Evolutionary conservation across 1,140 invertebrate species (phyloP).

Genomic region (Drosophila ironensis): DNA sequence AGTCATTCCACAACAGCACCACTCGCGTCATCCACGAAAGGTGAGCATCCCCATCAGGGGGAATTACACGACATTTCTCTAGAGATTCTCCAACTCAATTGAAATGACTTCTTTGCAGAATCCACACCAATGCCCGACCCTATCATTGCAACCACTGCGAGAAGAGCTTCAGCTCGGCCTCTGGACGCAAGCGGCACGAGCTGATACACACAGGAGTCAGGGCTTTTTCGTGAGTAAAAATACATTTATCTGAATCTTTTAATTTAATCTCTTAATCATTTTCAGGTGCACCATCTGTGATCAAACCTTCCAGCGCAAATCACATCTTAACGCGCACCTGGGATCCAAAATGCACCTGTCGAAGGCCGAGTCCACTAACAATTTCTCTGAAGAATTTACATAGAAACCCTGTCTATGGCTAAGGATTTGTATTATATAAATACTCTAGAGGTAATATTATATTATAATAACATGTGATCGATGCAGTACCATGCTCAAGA

Average conservation of each 20-base stretch:
- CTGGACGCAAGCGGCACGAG: conserved; percentile 54
- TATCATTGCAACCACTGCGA: conserved; percentile 42
- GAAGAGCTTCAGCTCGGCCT: conserved; percentile 53
- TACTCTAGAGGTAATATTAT: no score
- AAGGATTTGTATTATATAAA: no score
- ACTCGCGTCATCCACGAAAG: conserved; percentile 55
- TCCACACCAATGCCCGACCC: conserved; percentile 53
- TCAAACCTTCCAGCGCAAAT: conserved; percentile 60
- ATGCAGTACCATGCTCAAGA: no score
- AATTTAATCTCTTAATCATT: background rate
- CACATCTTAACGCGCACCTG: conserved; percentile 57
- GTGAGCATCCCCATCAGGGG: no score
- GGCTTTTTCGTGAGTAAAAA: conserved; percentile 42
- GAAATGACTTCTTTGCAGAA: conserved; percentile 8
- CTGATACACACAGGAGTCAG: conserved; percentile 52
- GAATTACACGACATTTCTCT: no score
- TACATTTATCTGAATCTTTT: background rate
- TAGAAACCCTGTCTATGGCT: no score
- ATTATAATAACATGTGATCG: no score
- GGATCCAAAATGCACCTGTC: conserved; percentile 41
- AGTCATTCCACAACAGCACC: conserved; percentile 60
- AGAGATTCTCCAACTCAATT: background rate
- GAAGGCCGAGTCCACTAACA: background rate
- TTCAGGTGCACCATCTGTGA: conserved; percentile 46
- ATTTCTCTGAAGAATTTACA: background rate